Evolutionary conservation across 2,888 invertebrate species (phyloP), one percentile per base, ranked within the genome.

Genomic region (Pristionchus fissidentatus): DNA sequence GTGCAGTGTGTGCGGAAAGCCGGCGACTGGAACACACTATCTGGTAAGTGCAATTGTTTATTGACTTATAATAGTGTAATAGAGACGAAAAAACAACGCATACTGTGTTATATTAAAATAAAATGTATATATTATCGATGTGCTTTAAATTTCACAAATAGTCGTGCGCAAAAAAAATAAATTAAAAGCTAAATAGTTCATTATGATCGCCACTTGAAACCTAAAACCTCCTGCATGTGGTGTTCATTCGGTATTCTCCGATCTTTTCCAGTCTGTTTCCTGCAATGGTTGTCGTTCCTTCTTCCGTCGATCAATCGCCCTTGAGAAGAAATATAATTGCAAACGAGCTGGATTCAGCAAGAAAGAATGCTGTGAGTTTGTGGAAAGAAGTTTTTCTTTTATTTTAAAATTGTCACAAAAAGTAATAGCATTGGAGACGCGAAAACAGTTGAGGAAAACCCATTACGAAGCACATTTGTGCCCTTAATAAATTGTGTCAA

Each of bases 271-370:
- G 66, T 5, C 66, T 1, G 38, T 66, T 22, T 66, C 66, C 3
- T 66, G 66, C 66, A 66, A 66, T 66, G 66, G 66, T 3, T 66
- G 66, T n/a, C 66, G 66, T 38, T 66, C 66, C 35, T 66, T 66
- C 38, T 66, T 66, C 66, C 66, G 66, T 3, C 35, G 66, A 19
- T 66, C 35, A 3, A 22, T 66, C 22, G 66, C 66, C 7, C 38
- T 66, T n/a, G 22, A 38, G 3, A 35, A 38, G 7, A 1, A 10
- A 8, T 66, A 66, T 38, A 38, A 15, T 7, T 66, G 66, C 66
- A 66, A 66, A 19, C 5, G 66, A n/a, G 38, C 38, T 1, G 38
- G 66, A 22, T 0, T 19, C 10, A 3, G 35, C 7, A n/a, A 38
- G n/a, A 19, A 7, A 1, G 38, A 66, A 8, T 66, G 66, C 38